Evolutionary conservation across 2,113 vertebrate genomes (phyloP), one percentile per base, ranked within the genome.

Genomic region (Podocnemis expansa): DNA sequence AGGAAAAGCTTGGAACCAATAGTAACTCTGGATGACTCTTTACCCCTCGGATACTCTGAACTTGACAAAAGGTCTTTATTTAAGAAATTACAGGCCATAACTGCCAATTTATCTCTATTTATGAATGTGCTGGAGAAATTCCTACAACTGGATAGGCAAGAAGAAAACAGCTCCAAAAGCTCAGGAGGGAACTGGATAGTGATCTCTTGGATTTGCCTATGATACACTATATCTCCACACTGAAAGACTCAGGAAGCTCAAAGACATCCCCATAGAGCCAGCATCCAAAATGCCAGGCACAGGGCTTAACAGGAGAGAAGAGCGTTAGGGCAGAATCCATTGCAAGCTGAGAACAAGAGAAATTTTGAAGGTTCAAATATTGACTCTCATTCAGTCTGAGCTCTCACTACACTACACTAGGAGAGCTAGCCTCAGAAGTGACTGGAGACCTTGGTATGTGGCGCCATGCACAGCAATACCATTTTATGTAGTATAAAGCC

Each of bases 31-130:
- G 93, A 93, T 56, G 84, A 96, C 87, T 84, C 93, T 90, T 93
- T 94, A 90, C 95, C 93, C 95, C 82, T 10, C 1, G 19, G 93
- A 91, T 91, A 84, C 91, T 94, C 91, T 25, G 41, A 75, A 22
- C 38, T 75, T 41, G 70, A 75, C 38, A 25, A 43, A 41, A 41
- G 70, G 34, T 2, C n/a, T 67, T 67, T 67, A n/a, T 67, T 67
- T 67, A 93, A 90, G 96, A 89, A 91, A 87, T 31, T 88, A 43
- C 91, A 93, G 96, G 94, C 94, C 93, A 8, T 9, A 38, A 85
- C 80, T 87, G 94, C 91, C 89, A n/a, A 19, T n/a, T 67, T 67
- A 17, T 67, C 31, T 67, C 63, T 67, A 9, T 67, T 67, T 38
- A n/a, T 67, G 63, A 17, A 67, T 21, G 34, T 67, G 34, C 63